These are phyloP conservation scores for Halisarca cf. caerulea DNA, from an alignment of 37 sponge, comb jelly and placozoan species.

Conservation along the genomic window DNA sequence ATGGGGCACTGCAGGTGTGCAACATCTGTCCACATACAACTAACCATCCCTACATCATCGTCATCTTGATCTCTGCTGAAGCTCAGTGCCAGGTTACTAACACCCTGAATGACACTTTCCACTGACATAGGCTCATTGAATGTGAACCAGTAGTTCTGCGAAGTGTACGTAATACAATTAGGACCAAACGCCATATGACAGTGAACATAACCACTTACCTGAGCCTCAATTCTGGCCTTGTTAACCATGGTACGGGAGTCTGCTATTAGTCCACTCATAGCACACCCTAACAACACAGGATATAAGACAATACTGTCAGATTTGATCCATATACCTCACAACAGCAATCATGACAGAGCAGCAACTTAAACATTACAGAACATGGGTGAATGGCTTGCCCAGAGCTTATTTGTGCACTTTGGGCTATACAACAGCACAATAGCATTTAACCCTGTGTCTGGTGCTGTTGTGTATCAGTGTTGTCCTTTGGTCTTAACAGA, in stretches of 20 bases:
- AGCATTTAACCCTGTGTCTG: too few species aligned
- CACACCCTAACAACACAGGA: conserved; percentile 71
- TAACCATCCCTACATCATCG: conserved; percentile 80
- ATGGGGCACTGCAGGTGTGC: too few species aligned
- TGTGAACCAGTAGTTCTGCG: conserved; percentile 94
- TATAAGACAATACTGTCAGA: background rate
- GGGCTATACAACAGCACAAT: too few species aligned
- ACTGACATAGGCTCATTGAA: conserved; percentile 95
- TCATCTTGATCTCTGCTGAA: conserved; percentile 85
- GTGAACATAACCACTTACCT: conserved; percentile 29
- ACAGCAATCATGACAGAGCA: too few species aligned
- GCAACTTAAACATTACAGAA: too few species aligned
- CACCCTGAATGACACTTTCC: conserved; percentile 92
- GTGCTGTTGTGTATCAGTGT: too few species aligned
- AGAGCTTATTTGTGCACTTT: too few species aligned
- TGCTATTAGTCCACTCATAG: conserved; percentile 95
- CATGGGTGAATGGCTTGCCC: too few species aligned
- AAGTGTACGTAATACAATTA: background rate
- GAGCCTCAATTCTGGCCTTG: conserved; percentile 93
- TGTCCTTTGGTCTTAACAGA: too few species aligned
- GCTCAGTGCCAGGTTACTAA: conserved; percentile 90
- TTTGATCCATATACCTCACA: too few species aligned
- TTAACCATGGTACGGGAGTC: conserved; percentile 96
- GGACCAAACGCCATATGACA: background rate
- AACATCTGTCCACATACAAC: conserved; percentile 7